Percentiles rank a stretch among this genome's conserved stretches.
Evolutionary conservation across 2,113 vertebrate species (phyloP).

Genomic region (Gallinago undulata): DNA sequence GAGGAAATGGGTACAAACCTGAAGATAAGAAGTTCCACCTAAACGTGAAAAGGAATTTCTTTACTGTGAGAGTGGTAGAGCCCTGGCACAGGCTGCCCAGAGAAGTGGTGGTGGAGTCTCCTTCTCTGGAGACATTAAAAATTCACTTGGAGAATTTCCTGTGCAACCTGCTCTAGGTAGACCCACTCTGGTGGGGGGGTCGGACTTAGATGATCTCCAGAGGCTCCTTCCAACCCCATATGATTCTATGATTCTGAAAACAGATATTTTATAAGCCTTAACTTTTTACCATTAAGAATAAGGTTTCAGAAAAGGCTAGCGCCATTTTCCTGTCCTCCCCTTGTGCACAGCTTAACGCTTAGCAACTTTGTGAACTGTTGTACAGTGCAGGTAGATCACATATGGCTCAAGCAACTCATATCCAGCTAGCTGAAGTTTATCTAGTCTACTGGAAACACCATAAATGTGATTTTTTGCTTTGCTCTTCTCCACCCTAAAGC

Average conservation of each 20-base stretch:
- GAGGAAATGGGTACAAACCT: too few relatives aligned
- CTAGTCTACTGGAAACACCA: neutral
- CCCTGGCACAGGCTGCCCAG: too few relatives aligned
- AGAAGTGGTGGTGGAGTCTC: too few relatives aligned
- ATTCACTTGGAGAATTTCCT: too few relatives aligned
- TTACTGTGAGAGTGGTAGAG: too few relatives aligned
- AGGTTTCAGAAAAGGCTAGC: neutral
- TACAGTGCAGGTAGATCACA: accelerated
- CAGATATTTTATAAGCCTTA: neutral
- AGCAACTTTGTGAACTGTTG: neutral
- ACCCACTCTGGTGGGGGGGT: too few relatives aligned
- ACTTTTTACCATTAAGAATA: neutral
- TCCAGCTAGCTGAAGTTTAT: neutral
- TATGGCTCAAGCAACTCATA: neutral
- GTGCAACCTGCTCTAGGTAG: too few relatives aligned
- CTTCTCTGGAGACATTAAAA: too few relatives aligned
- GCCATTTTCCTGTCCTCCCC: neutral
- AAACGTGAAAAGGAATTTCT: too few relatives aligned
- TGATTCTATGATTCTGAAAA: neutral
- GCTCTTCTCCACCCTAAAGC: neutral
- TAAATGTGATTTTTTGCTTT: neutral
- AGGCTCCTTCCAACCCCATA: too few relatives aligned
- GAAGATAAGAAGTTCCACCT: too few relatives aligned
- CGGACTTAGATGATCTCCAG: too few relatives aligned
- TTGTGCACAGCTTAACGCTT: neutral